Evolutionary conservation across 2,888 invertebrate species (phyloP), one percentile per base, ranked within the genome.

Genomic region (Fragum sueziense): DNA sequence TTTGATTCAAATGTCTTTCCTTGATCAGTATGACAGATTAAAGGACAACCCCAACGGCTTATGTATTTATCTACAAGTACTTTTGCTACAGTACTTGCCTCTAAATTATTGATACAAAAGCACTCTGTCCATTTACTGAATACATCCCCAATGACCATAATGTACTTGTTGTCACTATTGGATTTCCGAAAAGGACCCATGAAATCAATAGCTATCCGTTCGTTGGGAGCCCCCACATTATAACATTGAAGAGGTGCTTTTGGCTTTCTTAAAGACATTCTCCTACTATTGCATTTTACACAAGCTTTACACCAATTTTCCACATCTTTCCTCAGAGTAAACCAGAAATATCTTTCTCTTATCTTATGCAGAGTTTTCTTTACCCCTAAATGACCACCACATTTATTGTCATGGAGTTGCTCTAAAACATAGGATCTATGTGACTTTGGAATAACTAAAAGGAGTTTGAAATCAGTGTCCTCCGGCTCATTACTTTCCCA

Each of bases 1-100:
- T 61, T 22, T 25, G 85, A 85, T 25, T 85, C 74, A 70, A 81
- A 83, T 34, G 69, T 69, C 67, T 47, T 69, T 7, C 79, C 81
- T 69, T 80, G 75, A 52, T 84, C 85, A 0, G 78, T 73, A n/a
- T 85, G 81, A n/a, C 82, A 34, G 14, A 72, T 27, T 33, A 71
- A 61, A 14, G 83, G 81, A 41, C 78, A 73, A 27, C 86, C 82
- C 68, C 78, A 82, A 3, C 14, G 33, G 27, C 75, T 76, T 11
- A 82, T 73, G n/a, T 82, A 68, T 22, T 59, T 52, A 17, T 79
- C 74, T 14, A 85, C 76, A 14, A 87, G 57, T 31, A 70, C 74
- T 27, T 70, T 34, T 17, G 84, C 86, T 34, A 84, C 79, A 29
- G 85, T 85, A 9, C 27, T 14, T 20, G 84, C 82, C 71, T 84